Evolutionary conservation across 1,140 invertebrate species (phyloP).

Genomic region (Sycobia sp.): DNA sequence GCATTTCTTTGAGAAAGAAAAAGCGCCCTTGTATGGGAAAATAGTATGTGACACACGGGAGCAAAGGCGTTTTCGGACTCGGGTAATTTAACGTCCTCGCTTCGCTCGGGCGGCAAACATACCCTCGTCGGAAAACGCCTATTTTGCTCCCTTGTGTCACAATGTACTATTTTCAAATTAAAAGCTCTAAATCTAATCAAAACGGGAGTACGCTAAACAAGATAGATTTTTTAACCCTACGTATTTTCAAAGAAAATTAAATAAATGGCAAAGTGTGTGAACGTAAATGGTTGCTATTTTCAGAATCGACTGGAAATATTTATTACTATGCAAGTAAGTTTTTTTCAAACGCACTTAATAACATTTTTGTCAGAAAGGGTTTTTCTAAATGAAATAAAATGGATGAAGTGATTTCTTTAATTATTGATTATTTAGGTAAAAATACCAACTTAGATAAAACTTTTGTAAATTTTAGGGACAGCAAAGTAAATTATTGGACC

Average conservation of each 20-base stretch:
- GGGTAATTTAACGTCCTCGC: too few relatives aligned
- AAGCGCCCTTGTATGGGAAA: too few relatives aligned
- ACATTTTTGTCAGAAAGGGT: constrained; percentile 13
- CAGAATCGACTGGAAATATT: constrained; percentile 20
- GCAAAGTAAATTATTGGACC: constrained; percentile 28
- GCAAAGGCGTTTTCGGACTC: too few relatives aligned
- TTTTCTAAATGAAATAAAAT: constrained; percentile 33
- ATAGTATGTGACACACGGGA: too few relatives aligned
- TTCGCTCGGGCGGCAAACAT: too few relatives aligned
- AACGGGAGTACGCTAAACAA: not conserved
- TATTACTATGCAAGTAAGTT: constrained; percentile 33
- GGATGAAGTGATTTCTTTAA: not conserved
- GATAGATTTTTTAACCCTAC: not conserved
- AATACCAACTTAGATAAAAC: constrained; percentile 2
- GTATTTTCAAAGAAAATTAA: not conserved
- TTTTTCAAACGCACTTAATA: constrained; percentile 11
- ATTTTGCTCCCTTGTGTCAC: too few relatives aligned
- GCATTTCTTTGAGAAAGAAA: too few relatives aligned
- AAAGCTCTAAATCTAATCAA: constrained; percentile 1
- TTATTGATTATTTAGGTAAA: constrained; percentile 10
- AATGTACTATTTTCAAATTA: too few relatives aligned
- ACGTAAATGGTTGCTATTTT: constrained; percentile 32
- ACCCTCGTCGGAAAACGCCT: too few relatives aligned
- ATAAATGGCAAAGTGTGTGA: constrained; percentile 28
- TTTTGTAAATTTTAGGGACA: not conserved